Evolutionary conservation across 2,797 vertebrate species (phyloP).

Genomic region (Diceros bicornis): DNA sequence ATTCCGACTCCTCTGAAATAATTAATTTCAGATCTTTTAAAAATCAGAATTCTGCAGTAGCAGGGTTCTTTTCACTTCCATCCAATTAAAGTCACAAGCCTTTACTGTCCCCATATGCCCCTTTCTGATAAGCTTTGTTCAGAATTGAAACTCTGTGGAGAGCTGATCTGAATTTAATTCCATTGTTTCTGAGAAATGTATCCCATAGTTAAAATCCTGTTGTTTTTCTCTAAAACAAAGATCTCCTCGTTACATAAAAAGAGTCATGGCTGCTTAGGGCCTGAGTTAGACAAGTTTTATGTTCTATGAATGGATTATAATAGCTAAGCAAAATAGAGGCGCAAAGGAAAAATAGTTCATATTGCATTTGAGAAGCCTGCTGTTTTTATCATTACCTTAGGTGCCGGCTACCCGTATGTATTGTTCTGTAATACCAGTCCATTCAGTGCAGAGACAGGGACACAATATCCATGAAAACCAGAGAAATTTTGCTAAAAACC

Average conservation of each 20-base stretch:
- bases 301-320: conserved; percentile 76
- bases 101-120: conserved; percentile 79
- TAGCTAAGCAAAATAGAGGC: conserved; percentile 70
- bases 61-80: conserved; percentile 77
- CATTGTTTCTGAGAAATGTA: conserved; percentile 85
- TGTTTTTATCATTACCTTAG: conserved; percentile 1
- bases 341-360: conserved; percentile 68
- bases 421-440: conserved; percentile 36
- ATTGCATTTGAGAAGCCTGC: conserved; percentile 67
- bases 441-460: conserved; percentile 15
- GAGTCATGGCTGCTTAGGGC: conserved; percentile 79
- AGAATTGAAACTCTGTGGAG: conserved; percentile 79
- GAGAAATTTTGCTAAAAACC: conserved; percentile 11
- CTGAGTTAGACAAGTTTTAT: conserved; percentile 73
- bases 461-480: background rate
- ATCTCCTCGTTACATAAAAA: conserved; percentile 77
- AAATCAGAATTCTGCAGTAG: conserved; percentile 83
- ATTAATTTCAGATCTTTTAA: conserved; percentile 84
- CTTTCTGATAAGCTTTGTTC: conserved; percentile 85
- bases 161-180: conserved; percentile 81
- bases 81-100: conserved; percentile 83
- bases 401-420: background rate
- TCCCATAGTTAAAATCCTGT: conserved; percentile 83
- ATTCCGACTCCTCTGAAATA: conserved; percentile 77
- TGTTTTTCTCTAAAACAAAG: conserved; percentile 84